These are phyloP conservation scores for Mesaphorura yosii DNA, from an alignment of 1,140 invertebrate genomes.

Conservation along the genomic window DNA sequence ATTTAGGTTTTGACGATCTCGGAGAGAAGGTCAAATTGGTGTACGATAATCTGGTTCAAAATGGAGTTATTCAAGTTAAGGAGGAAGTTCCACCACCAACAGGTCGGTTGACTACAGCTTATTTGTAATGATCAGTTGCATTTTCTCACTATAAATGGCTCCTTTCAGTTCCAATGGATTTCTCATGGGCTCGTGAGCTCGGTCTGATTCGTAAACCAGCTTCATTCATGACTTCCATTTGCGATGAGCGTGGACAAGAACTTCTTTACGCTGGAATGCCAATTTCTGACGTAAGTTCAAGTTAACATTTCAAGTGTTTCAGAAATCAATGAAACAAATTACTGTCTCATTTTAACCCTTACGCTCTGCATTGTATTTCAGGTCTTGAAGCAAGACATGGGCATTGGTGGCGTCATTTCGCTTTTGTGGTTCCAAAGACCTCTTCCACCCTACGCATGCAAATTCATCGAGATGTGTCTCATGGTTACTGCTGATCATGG, in stretches of 20 bases:
- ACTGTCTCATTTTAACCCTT: conserved; percentile 4
- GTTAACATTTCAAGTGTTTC: conserved; percentile 43
- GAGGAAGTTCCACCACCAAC: conserved; percentile 93
- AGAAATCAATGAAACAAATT: not conserved
- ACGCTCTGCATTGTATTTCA: no score
- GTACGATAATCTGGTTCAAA: conserved; percentile 57
- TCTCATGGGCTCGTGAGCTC: conserved; percentile 70
- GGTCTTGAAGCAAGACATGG: conserved; percentile 75
- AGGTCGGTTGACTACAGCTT: conserved; percentile 96
- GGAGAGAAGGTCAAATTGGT: conserved; percentile 63
- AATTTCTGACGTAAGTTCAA: conserved; percentile 92
- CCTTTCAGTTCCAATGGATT: no score
- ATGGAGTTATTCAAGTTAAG: conserved; percentile 70
- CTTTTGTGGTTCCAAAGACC: conserved; percentile 97
- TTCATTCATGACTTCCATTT: conserved; percentile 98
- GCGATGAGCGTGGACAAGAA: conserved; percentile 97
- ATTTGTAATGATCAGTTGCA: conserved; percentile 1
- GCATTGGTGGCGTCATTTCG: conserved; percentile 94
- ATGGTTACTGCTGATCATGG: conserved; percentile 99
- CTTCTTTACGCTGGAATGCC: conserved; percentile 96
- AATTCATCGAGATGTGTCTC: conserved; percentile 98
- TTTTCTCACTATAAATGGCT: no score
- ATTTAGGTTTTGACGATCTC: conserved; percentile 88
- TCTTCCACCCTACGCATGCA: conserved; percentile 83
- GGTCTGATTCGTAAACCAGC: conserved; percentile 97